Conservation (phyloP, 1,140 invertebrate genomes). For the Bradysia coprophila region DNA sequence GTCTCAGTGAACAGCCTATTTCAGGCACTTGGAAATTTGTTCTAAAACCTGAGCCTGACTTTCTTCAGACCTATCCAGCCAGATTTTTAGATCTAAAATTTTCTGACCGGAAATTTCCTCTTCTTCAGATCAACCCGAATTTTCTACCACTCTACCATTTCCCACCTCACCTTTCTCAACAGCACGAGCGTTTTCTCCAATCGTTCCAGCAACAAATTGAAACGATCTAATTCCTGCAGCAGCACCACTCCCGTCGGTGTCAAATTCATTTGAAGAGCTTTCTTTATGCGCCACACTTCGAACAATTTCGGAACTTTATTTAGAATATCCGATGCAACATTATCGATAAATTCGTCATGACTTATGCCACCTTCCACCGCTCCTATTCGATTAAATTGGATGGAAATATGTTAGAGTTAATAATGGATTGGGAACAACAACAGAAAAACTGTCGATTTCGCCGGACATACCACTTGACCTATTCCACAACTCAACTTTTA, state of each 20-base stretch:
- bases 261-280: conserved; percentile 53
- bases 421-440: neutral
- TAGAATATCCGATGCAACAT: conserved; percentile 53
- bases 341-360: conserved; percentile 65
- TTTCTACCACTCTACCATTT: no score
- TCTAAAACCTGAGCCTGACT: no score
- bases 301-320: conserved; percentile 52
- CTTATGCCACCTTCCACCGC: conserved; percentile 36
- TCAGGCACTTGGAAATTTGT: no score
- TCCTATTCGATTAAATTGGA: conserved; percentile 14
- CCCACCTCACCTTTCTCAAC: conserved; percentile 51
- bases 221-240: conserved; percentile 74
- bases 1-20: no score
- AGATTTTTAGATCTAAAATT: no score
- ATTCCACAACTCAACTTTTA: no score
- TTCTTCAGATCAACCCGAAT: no score
- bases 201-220: conserved; percentile 55
- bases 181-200: conserved; percentile 52
- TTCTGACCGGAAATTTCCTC: no score
- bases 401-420: neutral
- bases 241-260: conserved; percentile 69
- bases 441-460: no score
- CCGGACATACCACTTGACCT: no score
- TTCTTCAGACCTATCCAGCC: no score
- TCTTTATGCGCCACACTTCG: conserved; percentile 58